phyloP scores from a whole-genome alignment of 2,113 vertebrate species.

The Shinisaurus crocodilurus region DNA sequence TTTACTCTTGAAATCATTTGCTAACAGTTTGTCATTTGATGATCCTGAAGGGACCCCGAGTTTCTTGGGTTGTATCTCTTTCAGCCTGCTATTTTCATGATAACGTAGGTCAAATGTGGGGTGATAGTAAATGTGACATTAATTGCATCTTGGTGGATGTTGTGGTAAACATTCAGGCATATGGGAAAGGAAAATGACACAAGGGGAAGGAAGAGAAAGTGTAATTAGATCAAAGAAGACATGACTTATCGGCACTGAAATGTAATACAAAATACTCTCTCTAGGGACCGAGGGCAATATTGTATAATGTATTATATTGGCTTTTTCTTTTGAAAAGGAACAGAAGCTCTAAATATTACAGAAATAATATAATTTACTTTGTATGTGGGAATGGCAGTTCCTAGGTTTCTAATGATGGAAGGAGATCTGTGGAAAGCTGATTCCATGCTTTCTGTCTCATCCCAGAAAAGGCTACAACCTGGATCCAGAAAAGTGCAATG shows the following conservation, averaged over 20 bases:
- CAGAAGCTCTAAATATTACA: background rate
- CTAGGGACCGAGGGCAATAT: background rate
- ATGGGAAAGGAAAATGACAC: conserved; percentile 8
- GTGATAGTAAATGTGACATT: background rate
- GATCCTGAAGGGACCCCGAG: background rate
- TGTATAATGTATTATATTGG: background rate
- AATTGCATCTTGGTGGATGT: background rate
- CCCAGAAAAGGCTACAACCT: background rate
- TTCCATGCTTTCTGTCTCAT: rapidly evolving
- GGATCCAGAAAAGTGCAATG: background rate
- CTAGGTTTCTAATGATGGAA: background rate
- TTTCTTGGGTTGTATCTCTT: background rate
- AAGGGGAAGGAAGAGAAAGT: conserved; percentile 7
- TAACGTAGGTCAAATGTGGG: background rate
- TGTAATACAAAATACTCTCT: background rate
- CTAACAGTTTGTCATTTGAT: background rate
- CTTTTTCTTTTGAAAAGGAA: background rate
- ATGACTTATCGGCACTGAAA: background rate
- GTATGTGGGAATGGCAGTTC: background rate
- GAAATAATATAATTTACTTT: background rate
- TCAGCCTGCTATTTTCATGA: background rate
- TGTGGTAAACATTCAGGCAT: background rate
- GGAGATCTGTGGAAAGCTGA: background rate
- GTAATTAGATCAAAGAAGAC: background rate
- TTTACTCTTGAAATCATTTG: conserved; percentile 15